phyloP scores from a whole-genome alignment of 2,113 vertebrate species.

The Asarcornis scutulata region DNA sequence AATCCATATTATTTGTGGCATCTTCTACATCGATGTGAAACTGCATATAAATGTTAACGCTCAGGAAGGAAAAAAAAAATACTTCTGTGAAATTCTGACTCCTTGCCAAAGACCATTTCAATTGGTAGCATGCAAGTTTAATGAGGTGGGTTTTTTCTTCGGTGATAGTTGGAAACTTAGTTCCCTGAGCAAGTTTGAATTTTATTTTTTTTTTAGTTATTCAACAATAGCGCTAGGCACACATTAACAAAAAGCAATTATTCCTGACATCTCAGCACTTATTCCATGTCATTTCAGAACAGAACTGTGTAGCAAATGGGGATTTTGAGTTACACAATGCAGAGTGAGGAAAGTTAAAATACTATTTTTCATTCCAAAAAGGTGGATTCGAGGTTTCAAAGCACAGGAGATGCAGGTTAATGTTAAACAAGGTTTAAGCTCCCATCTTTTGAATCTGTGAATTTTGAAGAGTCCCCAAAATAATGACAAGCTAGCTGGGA shows the following conservation, averaged over 20 bases:
- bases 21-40: neutral
- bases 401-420: neutral
- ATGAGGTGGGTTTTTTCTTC: neutral
- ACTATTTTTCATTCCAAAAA: neutral
- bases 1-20: neutral
- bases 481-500: neutral
- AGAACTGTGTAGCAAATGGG: neutral
- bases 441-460: neutral
- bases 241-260: constrained; percentile 30
- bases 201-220: constrained; percentile 3
- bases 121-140: neutral
- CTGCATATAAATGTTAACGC: neutral
- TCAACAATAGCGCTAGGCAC: neutral
- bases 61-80: neutral
- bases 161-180: neutral
- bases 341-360: neutral
- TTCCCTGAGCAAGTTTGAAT: neutral
- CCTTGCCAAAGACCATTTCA: neutral
- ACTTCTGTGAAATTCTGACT: neutral
- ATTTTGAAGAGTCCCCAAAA: neutral
- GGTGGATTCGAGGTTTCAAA: neutral
- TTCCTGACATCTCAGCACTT: constrained; percentile 3
- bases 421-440: neutral
- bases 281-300: neutral
- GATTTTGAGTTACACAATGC: fast-evolving